Evolutionary conservation across 2,797 vertebrate genomes (phyloP).

Genomic region (Schizopygopsis pylzovi): DNA sequence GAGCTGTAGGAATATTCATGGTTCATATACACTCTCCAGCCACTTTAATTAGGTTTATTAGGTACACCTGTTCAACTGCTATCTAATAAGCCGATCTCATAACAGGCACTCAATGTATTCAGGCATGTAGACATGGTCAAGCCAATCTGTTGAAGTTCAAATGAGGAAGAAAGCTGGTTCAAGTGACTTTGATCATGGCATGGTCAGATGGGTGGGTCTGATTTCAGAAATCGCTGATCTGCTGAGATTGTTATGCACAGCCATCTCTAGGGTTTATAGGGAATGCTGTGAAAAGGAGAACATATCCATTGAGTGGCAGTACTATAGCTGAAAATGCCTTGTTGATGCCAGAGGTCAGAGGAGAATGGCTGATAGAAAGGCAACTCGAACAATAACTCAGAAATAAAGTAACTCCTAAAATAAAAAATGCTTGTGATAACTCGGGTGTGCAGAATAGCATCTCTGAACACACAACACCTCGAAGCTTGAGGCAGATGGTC

Average conservation of each 20-base stretch:
- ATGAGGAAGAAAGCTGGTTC: not conserved
- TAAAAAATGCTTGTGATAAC: too few relatives aligned
- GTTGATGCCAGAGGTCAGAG: slow-evolving; percentile 54
- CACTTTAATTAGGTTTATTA: not conserved
- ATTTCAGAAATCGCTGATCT: not conserved
- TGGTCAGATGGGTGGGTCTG: not conserved
- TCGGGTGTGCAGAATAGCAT: too few relatives aligned
- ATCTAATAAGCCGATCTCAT: not conserved
- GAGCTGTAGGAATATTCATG: not conserved
- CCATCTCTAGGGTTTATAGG: not conserved
- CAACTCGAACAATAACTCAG: too few relatives aligned
- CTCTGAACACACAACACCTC: too few relatives aligned
- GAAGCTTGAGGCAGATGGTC: too few relatives aligned
- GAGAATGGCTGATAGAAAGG: slow-evolving; percentile 18
- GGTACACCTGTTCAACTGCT: too few relatives aligned
- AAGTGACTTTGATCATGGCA: not conserved
- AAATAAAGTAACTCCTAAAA: too few relatives aligned
- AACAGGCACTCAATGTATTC: not conserved
- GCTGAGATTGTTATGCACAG: not conserved
- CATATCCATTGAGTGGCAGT: too few relatives aligned
- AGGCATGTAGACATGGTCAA: not conserved
- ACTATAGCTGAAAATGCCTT: slow-evolving; percentile 23
- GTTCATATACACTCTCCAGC: not conserved
- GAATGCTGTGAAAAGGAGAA: too few relatives aligned
- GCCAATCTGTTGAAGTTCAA: not conserved